These are phyloP conservation scores for fruit fly (Drosophila melanogaster) DNA, from an alignment of 1,140 invertebrate genomes.

Conservation along the genomic window Release_6_plus_ISO1_MT NT_033779.5:15515501-15516000, in stretches of 20 bases:
- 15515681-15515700: slow-evolving; percentile 5
- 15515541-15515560: slow-evolving; percentile 54
- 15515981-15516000: too few species aligned
- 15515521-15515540: slow-evolving; percentile 80
- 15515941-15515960: too few species aligned
- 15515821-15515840: too few species aligned
- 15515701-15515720: slow-evolving; percentile 19
- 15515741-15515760: not conserved
- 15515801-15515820: not conserved
- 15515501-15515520: slow-evolving; percentile 67
- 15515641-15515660: slow-evolving; percentile 38
- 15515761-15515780: not conserved
- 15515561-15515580: slow-evolving; percentile 57
- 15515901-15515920: too few species aligned
- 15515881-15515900: too few species aligned
- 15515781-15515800: not conserved
- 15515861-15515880: too few species aligned
- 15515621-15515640: slow-evolving; percentile 45
- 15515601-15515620: slow-evolving; percentile 27
- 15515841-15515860: too few species aligned
- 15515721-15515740: slow-evolving; percentile 4
- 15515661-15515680: slow-evolving; percentile 5
- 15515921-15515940: too few species aligned
- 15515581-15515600: slow-evolving; percentile 33
- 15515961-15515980: too few species aligned